Percentiles rank a stretch among this genome's conserved stretches.
Evolutionary conservation across 2,888 invertebrate genomes (phyloP).

Genomic region (Kryphioiulus occultus): DNA sequence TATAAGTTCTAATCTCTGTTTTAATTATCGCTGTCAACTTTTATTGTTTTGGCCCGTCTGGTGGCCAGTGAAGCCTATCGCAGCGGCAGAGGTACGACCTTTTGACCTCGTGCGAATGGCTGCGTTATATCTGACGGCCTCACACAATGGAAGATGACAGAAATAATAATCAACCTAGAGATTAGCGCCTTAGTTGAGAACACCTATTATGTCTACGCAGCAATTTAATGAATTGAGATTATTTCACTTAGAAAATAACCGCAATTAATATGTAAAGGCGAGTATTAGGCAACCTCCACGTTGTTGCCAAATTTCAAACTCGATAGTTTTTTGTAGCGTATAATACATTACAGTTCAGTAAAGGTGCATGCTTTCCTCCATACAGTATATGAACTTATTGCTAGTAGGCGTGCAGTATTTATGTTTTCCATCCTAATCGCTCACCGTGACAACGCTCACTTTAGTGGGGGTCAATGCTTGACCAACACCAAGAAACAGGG

Average conservation of each 20-base stretch:
- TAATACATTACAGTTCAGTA: too few relatives aligned
- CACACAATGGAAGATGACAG: not conserved
- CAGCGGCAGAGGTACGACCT: not conserved
- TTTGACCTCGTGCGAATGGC: not conserved
- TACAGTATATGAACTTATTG: too few relatives aligned
- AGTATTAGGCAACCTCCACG: not conserved
- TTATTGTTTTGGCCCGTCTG: not conserved
- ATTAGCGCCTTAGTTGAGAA: not conserved
- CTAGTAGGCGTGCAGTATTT: too few relatives aligned
- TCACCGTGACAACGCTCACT: not conserved
- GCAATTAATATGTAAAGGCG: not conserved
- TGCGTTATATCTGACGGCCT: not conserved
- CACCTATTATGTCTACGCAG: not conserved
- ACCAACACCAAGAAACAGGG: not conserved
- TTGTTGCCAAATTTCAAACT: not conserved
- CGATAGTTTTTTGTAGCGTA: too few relatives aligned
- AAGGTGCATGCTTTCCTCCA: too few relatives aligned
- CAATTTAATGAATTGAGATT: not conserved
- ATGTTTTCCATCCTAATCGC: not conserved
- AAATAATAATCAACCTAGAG: not conserved
- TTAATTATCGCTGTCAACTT: not conserved
- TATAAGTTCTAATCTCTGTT: not conserved
- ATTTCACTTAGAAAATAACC: not conserved
- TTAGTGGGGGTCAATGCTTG: not conserved
- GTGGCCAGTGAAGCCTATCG: not conserved